These are phyloP conservation scores for Lasioglossum lativentre DNA, from an alignment of 2,888 invertebrate genomes.

Conservation along the genomic window DNA sequence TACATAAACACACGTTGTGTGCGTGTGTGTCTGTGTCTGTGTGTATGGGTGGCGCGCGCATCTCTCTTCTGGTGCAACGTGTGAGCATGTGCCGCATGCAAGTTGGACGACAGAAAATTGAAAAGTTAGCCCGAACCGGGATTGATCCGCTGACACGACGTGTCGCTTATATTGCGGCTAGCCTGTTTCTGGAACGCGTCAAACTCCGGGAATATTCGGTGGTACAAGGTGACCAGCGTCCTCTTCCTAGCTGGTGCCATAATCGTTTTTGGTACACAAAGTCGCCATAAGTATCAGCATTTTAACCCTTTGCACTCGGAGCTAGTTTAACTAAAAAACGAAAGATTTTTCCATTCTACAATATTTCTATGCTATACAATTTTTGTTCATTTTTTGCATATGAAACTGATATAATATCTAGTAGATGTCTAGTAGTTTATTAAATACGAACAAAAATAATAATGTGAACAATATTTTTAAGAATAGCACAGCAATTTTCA, in stretches of 20 bases:
- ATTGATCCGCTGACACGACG: constrained; percentile 59
- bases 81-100: neutral
- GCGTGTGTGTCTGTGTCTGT: constrained; percentile 18
- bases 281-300: neutral
- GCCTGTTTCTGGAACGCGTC: constrained; percentile 16
- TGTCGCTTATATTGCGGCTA: constrained; percentile 23
- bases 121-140: constrained; percentile 74
- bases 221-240: neutral
- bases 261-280: neutral
- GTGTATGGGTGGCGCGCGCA: neutral
- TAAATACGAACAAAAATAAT: no score
- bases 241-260: neutral
- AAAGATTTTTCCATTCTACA: no score
- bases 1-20: constrained; percentile 9
- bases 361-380: no score
- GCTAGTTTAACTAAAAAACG: no score
- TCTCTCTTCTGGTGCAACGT: neutral
- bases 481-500: no score
- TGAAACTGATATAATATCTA: no score
- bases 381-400: no score
- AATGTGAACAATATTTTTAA: no score
- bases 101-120: constrained; percentile 73
- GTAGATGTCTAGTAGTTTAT: no score
- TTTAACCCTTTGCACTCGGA: no score
- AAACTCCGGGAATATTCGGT: constrained; percentile 12